Base-by-base conservation (phyloP, 2,888 invertebrate species). In the Caenorhabditis sulstoni region DNA sequence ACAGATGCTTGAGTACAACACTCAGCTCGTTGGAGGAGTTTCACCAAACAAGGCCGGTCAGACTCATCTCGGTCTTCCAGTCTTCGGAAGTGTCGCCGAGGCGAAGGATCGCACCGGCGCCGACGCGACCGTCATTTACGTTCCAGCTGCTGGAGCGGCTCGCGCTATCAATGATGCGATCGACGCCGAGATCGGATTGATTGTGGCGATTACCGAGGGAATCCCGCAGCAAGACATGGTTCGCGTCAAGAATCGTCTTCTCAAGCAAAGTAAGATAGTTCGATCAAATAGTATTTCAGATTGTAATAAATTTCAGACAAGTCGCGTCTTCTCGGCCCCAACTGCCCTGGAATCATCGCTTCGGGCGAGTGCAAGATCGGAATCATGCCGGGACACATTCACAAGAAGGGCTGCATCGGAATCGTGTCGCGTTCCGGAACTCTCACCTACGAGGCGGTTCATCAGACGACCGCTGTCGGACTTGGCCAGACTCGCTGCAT, bases 381-480 rank as follows among this genome's bases (percentile, higher is more conserved):
- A 79, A 99, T 99, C 90, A 99, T 99, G 99, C 99, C 99, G 3
- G 98, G 96, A 0, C 96, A 97, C 89, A 96, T 99, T 87, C 98
- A 99, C 92, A 94, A 96, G 91, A 93, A 93, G 88, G 98, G 80
- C 39, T 70, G 79, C 68, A 81, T 84, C 61, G 84, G 97, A 62
- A 96, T 99, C 70, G 97, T 98, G 2, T 97, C 97, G 11, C 93
- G 97, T 75, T 97, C 97, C 20, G 99, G 99, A 74, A 99, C 99
- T 7, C 93, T 99, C 83, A 99, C 99, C 1, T 99, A 99, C 89
- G 99, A 99, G 92, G 99, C 99, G 79, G 97, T 97, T 61, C 96
- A 98, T 91, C 99, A 99, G 92, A 99, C 99, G 37, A 97, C 97
- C 16, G 93, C 93, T 91, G 94, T 94, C 91, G 90, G 90, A 53